Evolutionary conservation across 2,888 invertebrate species (phyloP), one percentile per base, ranked within the genome.

Genomic region (Catocala sponsa): DNA sequence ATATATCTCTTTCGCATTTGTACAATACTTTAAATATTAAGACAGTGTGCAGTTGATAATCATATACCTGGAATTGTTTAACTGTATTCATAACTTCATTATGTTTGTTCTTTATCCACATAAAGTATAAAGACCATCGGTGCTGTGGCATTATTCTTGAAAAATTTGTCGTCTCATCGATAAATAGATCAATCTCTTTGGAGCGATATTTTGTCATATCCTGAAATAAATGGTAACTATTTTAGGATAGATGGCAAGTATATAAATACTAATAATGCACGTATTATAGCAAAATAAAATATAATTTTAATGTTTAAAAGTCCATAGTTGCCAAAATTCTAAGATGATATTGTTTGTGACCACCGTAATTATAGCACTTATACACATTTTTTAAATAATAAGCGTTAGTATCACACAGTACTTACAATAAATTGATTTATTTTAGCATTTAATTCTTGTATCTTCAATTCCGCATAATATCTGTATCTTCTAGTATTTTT

Each of bases 121-220:
- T 82, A 58, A 88, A 92, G 69, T 92, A 93, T 51, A 89, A 59
- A 12, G 75, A 68, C 92, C 92, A 93, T 47, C 92, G 87, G 35
- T 88, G 79, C 53, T 68, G 50, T 0, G 49, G 6, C 13, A 64
- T 51, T 6, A 86, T 76, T 9, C n/a, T 32, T 2, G 67, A 65
- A 59, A 77, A 77, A 55, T 75, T 41, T 7, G 77, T 77, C 6
- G 2, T 5, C 6, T 5, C 0, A 46, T 52, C 38, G 50, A 77
- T 43, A 13, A 38, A 13, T 5, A 75, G 5, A 33, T 13, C 13
- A 4, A 72, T 48, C 42, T 63, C 65, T 43, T 55, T 59, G 0
- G 66, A 4, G 6, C 69, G 65, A 51, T 55, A n/a, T 41, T 41
- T 42, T 38, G 54, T 62, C 88, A 90, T 88, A 42, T 80, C 79